Base-by-base conservation (phyloP, 2,888 invertebrate genomes). In the Luperina nickerlii region DNA sequence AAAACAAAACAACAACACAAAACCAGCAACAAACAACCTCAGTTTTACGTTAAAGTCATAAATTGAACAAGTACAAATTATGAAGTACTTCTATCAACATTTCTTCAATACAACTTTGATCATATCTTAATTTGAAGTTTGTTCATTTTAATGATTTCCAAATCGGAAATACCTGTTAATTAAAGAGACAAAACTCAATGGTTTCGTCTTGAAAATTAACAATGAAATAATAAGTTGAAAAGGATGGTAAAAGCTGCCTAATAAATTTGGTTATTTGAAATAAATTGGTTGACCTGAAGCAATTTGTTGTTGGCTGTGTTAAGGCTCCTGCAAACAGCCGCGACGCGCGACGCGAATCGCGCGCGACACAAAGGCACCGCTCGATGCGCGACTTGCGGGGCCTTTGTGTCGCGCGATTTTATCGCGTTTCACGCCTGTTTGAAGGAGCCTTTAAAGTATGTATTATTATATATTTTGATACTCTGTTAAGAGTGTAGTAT, bases 131-230 rank as follows among this genome's bases (percentile, higher is more conserved):
- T 87, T 84, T 85, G n/a, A 82, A 90, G 74, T 87, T 85, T 62
- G 72, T 60, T 63, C 76, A 13, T 76, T 51, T 63, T 89, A 86
- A 90, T 88, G 86, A 84, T 74, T 84, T 78, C 78, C 67, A 78
- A 86, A 87, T 85, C 80, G 76, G 84, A 85, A 90, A 87, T 88
- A 89, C 86, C 90, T 87, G 86, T 88, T 90, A 90, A 90, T 90
- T 87, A 87, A 85, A 76, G 24, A 85, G 73, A 67, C 65, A 68
- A 85, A 88, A 87, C 83, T 87, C 87, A 79, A 82, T 84, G 81
- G 81, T 76, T 78, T 72, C 67, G 42, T 48, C 57, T 66, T 54
- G 54, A 87, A 82, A 84, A 87, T 86, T 86, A 80, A 88, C 84
- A 86, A 83, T 88, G 82, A 84, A 87, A 79, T 89, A 85, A 88